Base-by-base conservation (phyloP, 2,888 invertebrate genomes). In the Bellardia bayeri region DNA sequence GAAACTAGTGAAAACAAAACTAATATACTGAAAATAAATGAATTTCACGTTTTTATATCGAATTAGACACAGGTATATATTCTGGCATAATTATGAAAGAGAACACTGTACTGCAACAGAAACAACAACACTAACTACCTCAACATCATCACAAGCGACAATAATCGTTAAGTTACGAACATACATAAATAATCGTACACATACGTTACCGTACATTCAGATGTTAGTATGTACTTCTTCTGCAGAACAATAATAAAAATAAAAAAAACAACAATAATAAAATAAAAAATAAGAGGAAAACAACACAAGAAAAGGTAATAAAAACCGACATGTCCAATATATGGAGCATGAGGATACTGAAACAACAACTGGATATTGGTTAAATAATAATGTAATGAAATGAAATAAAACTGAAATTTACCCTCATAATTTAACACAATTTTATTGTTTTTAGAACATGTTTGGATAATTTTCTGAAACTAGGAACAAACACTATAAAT, bases 81-180 rank as follows among this genome's bases (percentile, higher is more conserved):
- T 13, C 16, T 5, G 61, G 45, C 14, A 42, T 64, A 72, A 66
- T 74, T 45, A 23, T 30, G 5, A 1, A 56, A 1, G 37, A 4
- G 3, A 9, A 23, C 14, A 72, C 75, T 82, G 81, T 82, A 14
- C 8, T 13, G 0, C 14, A 86, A 9, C 23, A 56, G 64, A 13
- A 37, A 66, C 37, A 81, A 63, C 23, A 85, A 81, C 78, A 58
- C 76, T 40, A 68, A 74, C 72, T 61, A 80, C 63, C 23, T 49
- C 40, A 76, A 56, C 54, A 80, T 82, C 68, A 68, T 64, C 80
- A 23, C 61, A 54, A 83, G 9, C 82, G 66, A 76, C 78, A 54
- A 79, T 54, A 82, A 82, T 81, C 87, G 68, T 87, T 84, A 66
- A 71, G 76, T 30, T 68, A 86, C 40, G 42, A 75, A 75, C 30